phyloP scores from a whole-genome alignment of 2,797 vertebrate genomes.

The Nothura maculosa region DNA sequence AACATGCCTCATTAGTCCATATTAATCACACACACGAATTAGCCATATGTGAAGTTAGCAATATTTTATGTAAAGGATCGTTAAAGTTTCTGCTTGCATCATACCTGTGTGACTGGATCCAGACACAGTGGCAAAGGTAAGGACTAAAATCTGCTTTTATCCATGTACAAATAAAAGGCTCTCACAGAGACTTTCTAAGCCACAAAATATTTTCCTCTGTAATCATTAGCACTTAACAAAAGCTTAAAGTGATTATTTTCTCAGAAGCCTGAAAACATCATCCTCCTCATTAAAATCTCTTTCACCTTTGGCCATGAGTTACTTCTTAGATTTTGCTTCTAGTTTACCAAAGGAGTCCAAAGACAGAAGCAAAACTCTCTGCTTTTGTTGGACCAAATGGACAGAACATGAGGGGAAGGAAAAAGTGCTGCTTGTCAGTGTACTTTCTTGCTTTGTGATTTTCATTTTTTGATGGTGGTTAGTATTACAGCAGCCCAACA shows the following conservation, averaged over 20 bases:
- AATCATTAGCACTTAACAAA: background rate
- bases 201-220: background rate
- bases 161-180: background rate
- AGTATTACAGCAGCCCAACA: background rate
- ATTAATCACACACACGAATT: background rate
- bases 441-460: background rate
- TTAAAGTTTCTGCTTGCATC: background rate
- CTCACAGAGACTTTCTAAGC: background rate
- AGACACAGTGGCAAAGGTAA: background rate
- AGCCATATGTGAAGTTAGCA: background rate
- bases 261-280: background rate
- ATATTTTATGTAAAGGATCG: background rate
- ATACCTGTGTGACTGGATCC: background rate
- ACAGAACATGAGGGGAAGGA: background rate
- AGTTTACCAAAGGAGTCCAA: background rate
- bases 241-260: background rate
- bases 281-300: background rate
- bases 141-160: background rate
- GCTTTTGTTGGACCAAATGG: background rate
- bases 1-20: background rate
- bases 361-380: background rate
- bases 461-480: background rate
- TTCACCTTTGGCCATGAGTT: background rate
- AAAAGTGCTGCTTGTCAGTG: rapidly evolving
- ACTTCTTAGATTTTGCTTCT: background rate